Evolutionary conservation across 2,113 vertebrate genomes (phyloP), one percentile per base, ranked within the genome.

Genomic region (Okapia johnstoni): DNA sequence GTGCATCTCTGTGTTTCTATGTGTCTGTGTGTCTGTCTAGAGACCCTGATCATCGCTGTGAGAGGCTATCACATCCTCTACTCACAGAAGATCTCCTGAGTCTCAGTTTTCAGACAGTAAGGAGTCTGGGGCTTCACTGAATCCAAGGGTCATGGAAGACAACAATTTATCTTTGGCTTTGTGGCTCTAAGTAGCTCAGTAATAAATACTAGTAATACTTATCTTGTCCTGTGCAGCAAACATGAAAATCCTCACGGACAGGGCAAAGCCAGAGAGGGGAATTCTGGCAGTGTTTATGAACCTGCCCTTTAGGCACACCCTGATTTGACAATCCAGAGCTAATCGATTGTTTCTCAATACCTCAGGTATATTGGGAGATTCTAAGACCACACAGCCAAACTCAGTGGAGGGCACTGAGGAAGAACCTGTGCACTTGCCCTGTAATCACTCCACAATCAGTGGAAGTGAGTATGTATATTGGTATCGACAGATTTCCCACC

Each of bases 351-450:
- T 93, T 89, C 16, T 92, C 52, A 86, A 88, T 5, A 26, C 87
- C 52, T 17, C 88, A 97, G 95, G 96, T 58, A 57, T 70, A 30
- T 28, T n/a, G 33, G 15, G 76, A 14, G 60, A 97, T 52, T 76
- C 89, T 55, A 91, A 97, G n/a, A 94, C 89, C 46, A 97, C 60
- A 33, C 97, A 97, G 80, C 87, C 95, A 57, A 58, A 2, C 50
- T 90, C 60, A 40, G 1, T 91, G 70, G 92, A 95, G 16, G 40
- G 46, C 2, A 4, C 36, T 7, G 95, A 97, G 70, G 96, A 12
- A 19, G 54, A 93, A 52, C 3, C 60, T 30, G 87, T 96, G 16
- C 21, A 23, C 6, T 83, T 97, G 86, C 95, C 84, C 21, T 98
- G 90, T 58, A 40, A 46, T 79, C 94, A 96, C 48, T 40, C 95